Evolutionary conservation across 1,140 invertebrate species (phyloP).

Genomic region (Geopemphigus sp.): DNA sequence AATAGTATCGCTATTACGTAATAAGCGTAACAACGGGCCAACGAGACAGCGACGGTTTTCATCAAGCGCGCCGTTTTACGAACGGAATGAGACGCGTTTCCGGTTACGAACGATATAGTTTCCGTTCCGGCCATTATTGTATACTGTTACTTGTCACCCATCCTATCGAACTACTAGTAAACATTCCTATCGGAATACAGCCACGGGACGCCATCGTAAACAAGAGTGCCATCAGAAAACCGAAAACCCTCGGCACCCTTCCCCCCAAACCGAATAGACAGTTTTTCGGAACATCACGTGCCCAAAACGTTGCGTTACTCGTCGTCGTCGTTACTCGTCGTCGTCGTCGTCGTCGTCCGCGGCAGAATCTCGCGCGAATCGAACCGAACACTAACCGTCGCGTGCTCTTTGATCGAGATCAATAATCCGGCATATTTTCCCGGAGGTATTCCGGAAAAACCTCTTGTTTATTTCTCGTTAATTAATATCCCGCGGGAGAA

Average conservation of each 20-base stretch:
- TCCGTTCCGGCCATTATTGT: too few species aligned
- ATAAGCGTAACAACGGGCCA: too few species aligned
- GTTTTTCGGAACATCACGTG: too few species aligned
- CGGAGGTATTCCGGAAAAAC: neutral
- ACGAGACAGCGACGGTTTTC: neutral
- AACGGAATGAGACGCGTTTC: too few species aligned
- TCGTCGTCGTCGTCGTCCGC: too few species aligned
- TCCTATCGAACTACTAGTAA: neutral
- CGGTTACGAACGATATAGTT: too few species aligned
- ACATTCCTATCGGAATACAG: neutral
- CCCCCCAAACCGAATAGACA: too few species aligned
- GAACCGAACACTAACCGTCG: neutral
- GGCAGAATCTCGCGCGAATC: too few species aligned
- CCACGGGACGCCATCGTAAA: neutral
- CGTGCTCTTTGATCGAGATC: constrained; percentile 9
- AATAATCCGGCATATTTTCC: neutral
- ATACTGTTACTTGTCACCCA: neutral
- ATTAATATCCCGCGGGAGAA: neutral
- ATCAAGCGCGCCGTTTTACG: neutral
- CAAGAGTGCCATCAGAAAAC: constrained; percentile 14
- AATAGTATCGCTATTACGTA: too few species aligned
- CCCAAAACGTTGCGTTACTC: too few species aligned
- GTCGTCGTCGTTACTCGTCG: neutral
- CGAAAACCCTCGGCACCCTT: neutral
- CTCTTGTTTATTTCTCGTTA: neutral